Base-by-base conservation (phyloP, 1,140 invertebrate species). In the Oedothorax gibbosus region DNA sequence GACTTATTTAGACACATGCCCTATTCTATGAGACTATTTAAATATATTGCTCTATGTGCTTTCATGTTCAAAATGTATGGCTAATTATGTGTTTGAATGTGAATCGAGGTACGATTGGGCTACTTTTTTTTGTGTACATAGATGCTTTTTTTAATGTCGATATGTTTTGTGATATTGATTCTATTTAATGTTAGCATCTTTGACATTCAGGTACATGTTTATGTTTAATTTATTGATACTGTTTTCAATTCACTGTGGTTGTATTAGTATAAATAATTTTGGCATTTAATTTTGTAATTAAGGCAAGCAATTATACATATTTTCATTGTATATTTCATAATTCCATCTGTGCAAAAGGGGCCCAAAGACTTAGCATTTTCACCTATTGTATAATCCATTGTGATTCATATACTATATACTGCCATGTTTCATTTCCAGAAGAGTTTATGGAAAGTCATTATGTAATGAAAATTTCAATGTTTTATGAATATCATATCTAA, bases 121-220 rank as follows among this genome's bases (percentile, higher is more conserved):
- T 71, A 53, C 35, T 35, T 35, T n/a, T 71, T 71, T 75, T 57
- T 75, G 72, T 75, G 72, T 75, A 75, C 15, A 56, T 75, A 75
- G 72, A 64, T 35, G 21, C 57, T 51, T 35, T 77, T 71, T 81
- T 62, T 71, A 49, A 69, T 80, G 78, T 81, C 78, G 71, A 53
- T 60, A 60, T 81, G 65, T 71, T 81, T 81, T 81, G 78, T 81
- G 78, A 81, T 81, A 81, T 54, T 71, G 50, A 81, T 62, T 81
- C 51, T 81, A 81, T 81, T 79, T 79, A 20, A 79, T 79, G 77
- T 79, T 79, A 53, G 64, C 64, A 56, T 68, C 56, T 62, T 14
- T 35, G 35, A 35, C 35, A 35, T 35, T 35, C 35, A 35, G 35
- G 35, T 35, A 35, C 35, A 2, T 35, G 1, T 35, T 35, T 35